Evolutionary conservation across 2,888 invertebrate species (phyloP), one percentile per base, ranked within the genome.

Genomic region (Ganaspis brasiliensis): DNA sequence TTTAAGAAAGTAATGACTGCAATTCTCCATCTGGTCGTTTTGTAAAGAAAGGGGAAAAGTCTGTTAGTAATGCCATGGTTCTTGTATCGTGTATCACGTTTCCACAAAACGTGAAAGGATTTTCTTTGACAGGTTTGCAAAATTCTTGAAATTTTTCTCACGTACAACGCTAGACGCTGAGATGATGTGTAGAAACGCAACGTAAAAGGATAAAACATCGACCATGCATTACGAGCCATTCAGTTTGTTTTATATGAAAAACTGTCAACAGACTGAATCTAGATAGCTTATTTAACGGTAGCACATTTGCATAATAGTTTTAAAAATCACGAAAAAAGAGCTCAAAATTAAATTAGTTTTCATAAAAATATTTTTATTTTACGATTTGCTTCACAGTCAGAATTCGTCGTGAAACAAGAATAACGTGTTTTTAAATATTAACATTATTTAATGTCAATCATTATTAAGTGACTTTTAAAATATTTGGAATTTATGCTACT

Each of bases 401-500:
- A 16, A 49, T 49, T 49, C 6, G 6, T 49, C n/a, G 16, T 16
- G 16, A n/a, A 49, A 49, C 16, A 49, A 49, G 16, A 49, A 49
- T 16, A 49, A 49, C 49, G 6, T 49, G 6, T 49, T n/a, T n/a
- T n/a, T 49, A 49, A 49, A 6, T n/a, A 49, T n/a, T 16, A 49
- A 6, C 16, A n/a, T 49, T 49, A 49, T 49, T 49, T 49, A 49
- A n/a, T 16, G n/a, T 49, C n/a, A 49, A 49, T n/a, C 0, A 49
- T n/a, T 49, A n/a, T 49, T n/a, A n/a, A 49, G 6, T 49, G n/a
- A n/a, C 16, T 14, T n/a, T 49, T 49, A 49, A 45, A 45, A 5
- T 45, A 49, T 49, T 49, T n/a, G n/a, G n/a, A 49, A 49, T n/a
- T 49, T 49, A 16, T n/a, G 49, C 49, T 49, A 16, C 16, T 49